Base-by-base conservation (phyloP, 2,113 vertebrate species). In the Peromyscus californicus region DNA sequence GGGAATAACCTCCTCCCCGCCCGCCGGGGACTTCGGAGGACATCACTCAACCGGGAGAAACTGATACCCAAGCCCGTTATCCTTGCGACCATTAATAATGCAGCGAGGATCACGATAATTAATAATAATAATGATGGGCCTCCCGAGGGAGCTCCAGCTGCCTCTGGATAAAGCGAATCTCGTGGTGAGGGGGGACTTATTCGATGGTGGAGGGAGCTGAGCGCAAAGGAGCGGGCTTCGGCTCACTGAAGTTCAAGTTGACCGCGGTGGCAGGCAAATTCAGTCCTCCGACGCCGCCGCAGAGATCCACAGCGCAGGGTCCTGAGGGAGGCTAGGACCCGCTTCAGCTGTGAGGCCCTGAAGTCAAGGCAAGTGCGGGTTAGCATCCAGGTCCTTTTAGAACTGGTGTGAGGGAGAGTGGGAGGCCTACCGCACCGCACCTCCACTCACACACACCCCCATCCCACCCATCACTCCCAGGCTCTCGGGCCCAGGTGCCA, bases 191-290 rank as follows among this genome's bases (percentile, higher is more conserved):
- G 94, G 76, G 59, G 63, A 78, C 54, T 65, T 70, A 31, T 31
- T 96, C 36, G 67, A 75, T 1, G 84, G 72, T 1, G 61, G 86
- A 48, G 39, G 72, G 85, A 90, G 92, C 54, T 19, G 16, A 48
- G 89, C 54, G 39, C 15, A 22, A 16, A 61, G 39, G 39, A 91
- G 90, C 70, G 80, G 95, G 75, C 96, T 59, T 26, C 94, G 98
- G 98, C 97, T 98, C 97, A 92, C 97, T 98, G 98, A 99, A 99
- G 99, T 99, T 99, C 98, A 99, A 99, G 98, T 98, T 99, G 99
- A 99, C 75, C 94, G 96, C 97, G 54, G 26, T 33, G 95, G 63
- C 82, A 0, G 26, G 33, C 54, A 42, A 85, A 39, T 61, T 19
- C n/a, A 1, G 2, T 21, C 63, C 42, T 90, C 95, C 65, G 65